Percentiles rank a stretch among this genome's conserved stretches.
These are phyloP conservation scores for Trilocha varians DNA, from an alignment of 2,888 invertebrate genomes.

Conservation along the genomic window DNA sequence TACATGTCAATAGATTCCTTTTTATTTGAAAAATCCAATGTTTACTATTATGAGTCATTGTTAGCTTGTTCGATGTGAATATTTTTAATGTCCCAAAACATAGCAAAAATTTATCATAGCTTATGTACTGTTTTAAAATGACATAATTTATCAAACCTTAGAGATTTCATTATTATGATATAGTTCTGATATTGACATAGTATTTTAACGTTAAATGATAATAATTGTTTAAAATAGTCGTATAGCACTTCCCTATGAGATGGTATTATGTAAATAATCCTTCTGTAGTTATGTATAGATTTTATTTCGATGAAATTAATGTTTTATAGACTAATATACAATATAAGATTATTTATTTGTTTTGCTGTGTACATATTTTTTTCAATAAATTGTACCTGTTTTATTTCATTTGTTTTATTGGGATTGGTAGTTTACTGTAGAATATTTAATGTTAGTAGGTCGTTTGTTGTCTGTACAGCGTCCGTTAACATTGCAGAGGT, in stretches of 20 bases:
- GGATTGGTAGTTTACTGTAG: too few relatives aligned
- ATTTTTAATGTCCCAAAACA: slow-evolving; percentile 51
- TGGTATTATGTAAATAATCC: slow-evolving; percentile 72
- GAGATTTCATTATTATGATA: slow-evolving; percentile 56
- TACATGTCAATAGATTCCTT: slow-evolving; percentile 42
- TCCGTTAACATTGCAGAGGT: background rate
- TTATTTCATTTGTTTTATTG: slow-evolving; percentile 39
- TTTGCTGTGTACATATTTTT: slow-evolving; percentile 73
- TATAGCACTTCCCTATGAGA: slow-evolving; percentile 54
- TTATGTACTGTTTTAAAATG: slow-evolving; percentile 55
- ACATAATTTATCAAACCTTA: slow-evolving; percentile 51
- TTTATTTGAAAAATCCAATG: slow-evolving; percentile 38
- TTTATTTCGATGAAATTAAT: slow-evolving; percentile 73
- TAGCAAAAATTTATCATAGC: slow-evolving; percentile 56
- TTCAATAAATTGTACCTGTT: slow-evolving; percentile 73
- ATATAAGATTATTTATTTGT: slow-evolving; percentile 74
- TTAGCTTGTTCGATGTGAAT: slow-evolving; percentile 58
- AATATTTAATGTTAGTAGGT: background rate
- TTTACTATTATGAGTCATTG: slow-evolving; percentile 60
- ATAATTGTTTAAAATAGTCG: slow-evolving; percentile 67
- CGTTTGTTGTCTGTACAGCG: background rate
- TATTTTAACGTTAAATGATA: slow-evolving; percentile 64
- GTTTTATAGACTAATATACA: slow-evolving; percentile 74
- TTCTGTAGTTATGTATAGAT: slow-evolving; percentile 71
- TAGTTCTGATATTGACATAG: slow-evolving; percentile 60